Percentiles rank a stretch among this genome's conserved stretches.
Evolutionary conservation across 2,797 vertebrate species (phyloP).

Genomic region (Crocidura indochinensis): DNA sequence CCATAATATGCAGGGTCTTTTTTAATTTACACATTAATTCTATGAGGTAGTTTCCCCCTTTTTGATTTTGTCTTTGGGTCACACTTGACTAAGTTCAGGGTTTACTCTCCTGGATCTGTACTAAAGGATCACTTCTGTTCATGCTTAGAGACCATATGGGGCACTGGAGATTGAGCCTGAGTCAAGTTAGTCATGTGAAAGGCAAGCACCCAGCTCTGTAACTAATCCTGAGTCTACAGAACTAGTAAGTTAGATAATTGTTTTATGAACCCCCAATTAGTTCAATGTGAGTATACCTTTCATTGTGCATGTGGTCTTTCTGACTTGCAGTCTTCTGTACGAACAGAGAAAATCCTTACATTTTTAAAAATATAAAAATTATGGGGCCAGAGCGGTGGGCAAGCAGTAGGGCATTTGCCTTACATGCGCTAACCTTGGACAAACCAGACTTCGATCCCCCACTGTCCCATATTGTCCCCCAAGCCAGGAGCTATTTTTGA

Average conservation of each 20-base stretch:
- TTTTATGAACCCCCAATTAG: neutral
- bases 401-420: too few relatives aligned
- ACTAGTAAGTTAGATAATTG: slow-evolving; percentile 4
- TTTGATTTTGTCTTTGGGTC: neutral
- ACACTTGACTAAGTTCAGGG: too few relatives aligned
- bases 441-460: too few relatives aligned
- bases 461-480: too few relatives aligned
- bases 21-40: slow-evolving; percentile 1
- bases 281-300: neutral
- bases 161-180: neutral
- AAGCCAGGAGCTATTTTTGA: too few relatives aligned
- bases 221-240: neutral
- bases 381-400: too few relatives aligned
- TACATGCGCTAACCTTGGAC: too few relatives aligned
- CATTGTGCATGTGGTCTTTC: neutral
- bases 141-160: too few relatives aligned
- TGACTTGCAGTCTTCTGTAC: neutral
- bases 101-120: too few relatives aligned
- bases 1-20: neutral
- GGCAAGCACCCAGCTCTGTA: neutral
- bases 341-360: neutral
- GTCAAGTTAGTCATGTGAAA: neutral
- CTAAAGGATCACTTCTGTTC: too few relatives aligned
- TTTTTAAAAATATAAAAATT: too few relatives aligned
- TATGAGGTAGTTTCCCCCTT: neutral